Percentiles rank a stretch among this genome's conserved stretches.
Evolutionary conservation across 2,888 invertebrate species (phyloP).

Genomic region (Agonopterix subpropinquella): DNA sequence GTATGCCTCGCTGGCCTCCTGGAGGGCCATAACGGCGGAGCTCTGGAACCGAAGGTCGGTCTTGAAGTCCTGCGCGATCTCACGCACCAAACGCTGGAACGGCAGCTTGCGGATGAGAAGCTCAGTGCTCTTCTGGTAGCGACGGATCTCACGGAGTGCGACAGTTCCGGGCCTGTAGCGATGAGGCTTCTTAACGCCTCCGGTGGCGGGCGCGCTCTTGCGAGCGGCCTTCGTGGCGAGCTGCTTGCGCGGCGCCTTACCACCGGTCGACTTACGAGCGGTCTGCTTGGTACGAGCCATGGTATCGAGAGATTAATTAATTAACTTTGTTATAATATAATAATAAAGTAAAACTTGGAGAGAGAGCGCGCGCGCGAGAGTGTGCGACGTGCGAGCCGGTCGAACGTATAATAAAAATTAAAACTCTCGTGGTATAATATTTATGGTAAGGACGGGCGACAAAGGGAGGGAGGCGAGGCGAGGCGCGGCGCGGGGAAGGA

Average conservation of each 20-base stretch:
- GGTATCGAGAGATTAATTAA: too few relatives aligned
- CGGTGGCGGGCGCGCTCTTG: constrained; percentile 95
- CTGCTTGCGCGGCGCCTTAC: constrained; percentile 97
- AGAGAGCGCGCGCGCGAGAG: constrained; percentile 14
- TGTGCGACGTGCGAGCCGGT: constrained; percentile 16
- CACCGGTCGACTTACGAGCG: constrained; percentile 97
- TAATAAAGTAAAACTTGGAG: too few relatives aligned
- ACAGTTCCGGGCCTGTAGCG: constrained; percentile 98
- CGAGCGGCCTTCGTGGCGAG: constrained; percentile 95
- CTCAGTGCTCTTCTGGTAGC: constrained; percentile 97
- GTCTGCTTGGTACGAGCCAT: constrained; percentile 99
- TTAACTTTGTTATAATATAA: too few relatives aligned
- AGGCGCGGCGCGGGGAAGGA: too few relatives aligned
- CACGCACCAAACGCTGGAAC: constrained; percentile 90
- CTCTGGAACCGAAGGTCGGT: constrained; percentile 97
- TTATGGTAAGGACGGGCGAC: too few relatives aligned
- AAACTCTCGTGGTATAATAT: too few relatives aligned
- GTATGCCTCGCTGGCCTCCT: constrained; percentile 95
- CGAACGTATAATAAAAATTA: too few relatives aligned
- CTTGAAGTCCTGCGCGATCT: constrained; percentile 98
- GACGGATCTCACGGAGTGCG: constrained; percentile 96
- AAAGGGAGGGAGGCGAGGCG: too few relatives aligned
- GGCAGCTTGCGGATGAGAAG: constrained; percentile 96
- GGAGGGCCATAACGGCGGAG: constrained; percentile 93
- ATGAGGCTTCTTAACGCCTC: constrained; percentile 97